Base-by-base conservation (phyloP, 2,888 invertebrate genomes). In the Shargacucullia verbasci region DNA sequence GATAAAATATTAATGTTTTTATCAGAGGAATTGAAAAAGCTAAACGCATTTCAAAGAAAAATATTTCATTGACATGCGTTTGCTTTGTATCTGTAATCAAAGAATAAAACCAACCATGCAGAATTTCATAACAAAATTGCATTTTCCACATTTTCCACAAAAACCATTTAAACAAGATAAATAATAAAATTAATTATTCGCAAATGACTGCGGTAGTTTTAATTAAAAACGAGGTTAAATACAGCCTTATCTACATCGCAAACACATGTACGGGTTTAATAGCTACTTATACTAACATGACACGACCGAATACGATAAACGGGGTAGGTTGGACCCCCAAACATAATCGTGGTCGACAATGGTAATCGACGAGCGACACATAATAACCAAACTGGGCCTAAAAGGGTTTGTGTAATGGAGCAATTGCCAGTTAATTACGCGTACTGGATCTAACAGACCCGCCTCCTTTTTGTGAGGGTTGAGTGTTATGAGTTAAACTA, bases 361-460 rank as follows among this genome's bases (percentile, higher is more conserved):
- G 80, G 81, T 86, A 87, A 87, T 86, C 84, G 86, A 79, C 82
- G 74, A 74, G 75, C 79, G 81, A 80, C 83, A 84, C 82, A 80
- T 84, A 83, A 83, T 85, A 82, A 80, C 82, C 78, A 45, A 58
- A 54, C 43, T 59, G 69, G 69, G 73, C 80, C 81, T 81, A 80
- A 85, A 85, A 86, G 85, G 86, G 85, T 80, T 72, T 65, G 73
- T 81, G 79, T 84, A 87, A 87, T 86, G 84, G 85, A 82, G 76
- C 87, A 80, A 84, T 86, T 81, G 84, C 76, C 78, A 81, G 86
- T 86, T 88, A 88, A 88, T 88, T 88, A 86, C 84, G 80, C 71
- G 62, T 70, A 62, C 53, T 44, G 62, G 77, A 73, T 41, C 71
- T 47, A 46, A 43, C 64, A 67, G 68, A 66, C 67, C 72, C 67